phyloP scores from a whole-genome alignment of 1,140 invertebrate species.

The Asbolus verrucosus region DNA sequence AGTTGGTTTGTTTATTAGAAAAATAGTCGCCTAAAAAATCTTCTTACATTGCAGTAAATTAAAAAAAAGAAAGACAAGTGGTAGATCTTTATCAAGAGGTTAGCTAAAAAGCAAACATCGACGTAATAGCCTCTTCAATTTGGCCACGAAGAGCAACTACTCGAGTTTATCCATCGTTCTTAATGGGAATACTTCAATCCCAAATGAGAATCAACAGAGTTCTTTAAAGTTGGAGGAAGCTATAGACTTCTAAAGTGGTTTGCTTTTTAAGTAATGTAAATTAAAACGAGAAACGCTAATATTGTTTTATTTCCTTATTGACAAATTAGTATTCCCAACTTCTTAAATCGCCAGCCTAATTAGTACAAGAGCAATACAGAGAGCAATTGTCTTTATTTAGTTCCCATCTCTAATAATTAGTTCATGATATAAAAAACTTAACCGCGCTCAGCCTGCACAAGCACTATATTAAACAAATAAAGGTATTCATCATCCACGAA shows the following conservation, averaged over 20 bases:
- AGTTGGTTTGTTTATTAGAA: no score
- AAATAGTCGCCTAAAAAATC: no score
- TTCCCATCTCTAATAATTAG: background rate
- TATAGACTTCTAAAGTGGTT: conserved; percentile 33
- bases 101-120: conserved; percentile 42
- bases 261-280: conserved; percentile 37
- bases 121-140: conserved; percentile 45
- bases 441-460: no score
- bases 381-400: background rate
- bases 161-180: conserved; percentile 42
- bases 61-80: conserved; percentile 31
- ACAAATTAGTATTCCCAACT: conserved; percentile 15
- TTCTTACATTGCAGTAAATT: background rate
- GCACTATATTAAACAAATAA: no score
- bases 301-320: conserved; percentile 34
- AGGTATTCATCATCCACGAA: no score
- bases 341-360: conserved; percentile 10
- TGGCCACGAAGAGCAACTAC: conserved; percentile 45
- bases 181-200: conserved; percentile 43
- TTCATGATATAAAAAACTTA: background rate
- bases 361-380: conserved; percentile 1
- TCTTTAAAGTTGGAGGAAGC: conserved; percentile 40
- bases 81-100: conserved; percentile 34
- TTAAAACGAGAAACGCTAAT: conserved; percentile 28
- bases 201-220: conserved; percentile 37